These are phyloP conservation scores for Asarcornis scutulata DNA, from an alignment of 2,113 vertebrate species.

Conservation along the genomic window DNA sequence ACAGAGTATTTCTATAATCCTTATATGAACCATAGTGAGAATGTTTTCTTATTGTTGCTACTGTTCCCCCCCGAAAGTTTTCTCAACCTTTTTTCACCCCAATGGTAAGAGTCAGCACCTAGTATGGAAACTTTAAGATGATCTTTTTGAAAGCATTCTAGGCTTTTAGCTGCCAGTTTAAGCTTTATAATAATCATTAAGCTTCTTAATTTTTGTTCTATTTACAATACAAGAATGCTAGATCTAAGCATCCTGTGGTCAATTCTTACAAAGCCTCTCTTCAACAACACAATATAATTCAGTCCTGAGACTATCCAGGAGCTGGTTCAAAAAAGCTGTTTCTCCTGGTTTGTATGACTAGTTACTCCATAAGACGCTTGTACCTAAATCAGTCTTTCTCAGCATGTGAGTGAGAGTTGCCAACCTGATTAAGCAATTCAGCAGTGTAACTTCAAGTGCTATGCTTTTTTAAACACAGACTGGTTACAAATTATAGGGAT, in stretches of 20 bases:
- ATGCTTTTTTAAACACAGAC: neutral
- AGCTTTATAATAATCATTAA: neutral
- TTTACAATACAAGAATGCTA: neutral
- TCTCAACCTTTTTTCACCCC: neutral
- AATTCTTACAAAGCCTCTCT: neutral
- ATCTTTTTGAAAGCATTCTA: neutral
- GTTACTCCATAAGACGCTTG: neutral
- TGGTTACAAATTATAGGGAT: neutral
- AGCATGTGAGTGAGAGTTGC: accelerated
- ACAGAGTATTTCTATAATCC: neutral
- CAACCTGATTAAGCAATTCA: neutral
- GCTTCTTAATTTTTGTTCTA: neutral
- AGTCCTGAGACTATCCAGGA: neutral
- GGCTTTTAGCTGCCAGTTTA: neutral
- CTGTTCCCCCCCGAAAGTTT: neutral
- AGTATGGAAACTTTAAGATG: neutral
- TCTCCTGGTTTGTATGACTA: neutral
- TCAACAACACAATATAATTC: neutral
- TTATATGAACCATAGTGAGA: neutral
- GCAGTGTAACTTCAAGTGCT: neutral
- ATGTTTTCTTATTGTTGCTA: neutral
- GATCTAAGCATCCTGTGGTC: neutral
- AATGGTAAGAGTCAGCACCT: neutral
- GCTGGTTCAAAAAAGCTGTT: neutral
- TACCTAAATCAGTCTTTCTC: neutral